Percentiles rank a stretch among this genome's conserved stretches.
These are phyloP conservation scores for Caenorhabditis inopinata DNA, from an alignment of 1,140 invertebrate genomes.

Conservation along the genomic window DNA sequence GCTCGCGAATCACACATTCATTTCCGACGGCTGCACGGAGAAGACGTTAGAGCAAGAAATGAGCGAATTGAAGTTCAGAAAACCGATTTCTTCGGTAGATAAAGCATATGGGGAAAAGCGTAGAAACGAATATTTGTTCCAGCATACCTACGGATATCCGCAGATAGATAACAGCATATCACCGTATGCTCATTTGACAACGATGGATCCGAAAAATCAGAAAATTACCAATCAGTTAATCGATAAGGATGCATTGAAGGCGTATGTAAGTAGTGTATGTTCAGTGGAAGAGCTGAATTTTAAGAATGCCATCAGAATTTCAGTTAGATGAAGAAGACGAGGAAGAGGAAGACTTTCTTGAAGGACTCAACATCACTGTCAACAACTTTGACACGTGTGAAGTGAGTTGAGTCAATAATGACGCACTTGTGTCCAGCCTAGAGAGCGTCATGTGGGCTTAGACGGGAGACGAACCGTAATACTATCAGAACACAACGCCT, in stretches of 20 bases:
- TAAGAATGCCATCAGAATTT: neutral
- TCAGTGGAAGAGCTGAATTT: too few relatives aligned
- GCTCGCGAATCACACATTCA: slow-evolving; percentile 27
- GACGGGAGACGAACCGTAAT: too few relatives aligned
- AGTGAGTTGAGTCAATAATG: neutral
- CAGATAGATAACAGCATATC: slow-evolving; percentile 31
- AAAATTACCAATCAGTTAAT: neutral
- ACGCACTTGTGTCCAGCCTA: too few relatives aligned
- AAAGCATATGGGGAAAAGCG: neutral
- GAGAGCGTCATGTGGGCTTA: too few relatives aligned
- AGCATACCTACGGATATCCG: slow-evolving; percentile 38
- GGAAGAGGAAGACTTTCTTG: slow-evolving; percentile 36
- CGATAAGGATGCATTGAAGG: slow-evolving; percentile 16
- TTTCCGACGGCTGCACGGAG: slow-evolving; percentile 21
- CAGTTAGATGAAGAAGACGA: neutral
- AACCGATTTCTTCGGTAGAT: neutral
- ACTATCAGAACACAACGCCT: too few relatives aligned
- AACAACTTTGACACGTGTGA: slow-evolving; percentile 43
- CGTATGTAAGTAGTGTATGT: neutral
- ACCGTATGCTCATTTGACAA: slow-evolving; percentile 24
- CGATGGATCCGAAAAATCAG: slow-evolving; percentile 5
- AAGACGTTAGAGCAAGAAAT: slow-evolving; percentile 34
- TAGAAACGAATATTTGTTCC: neutral
- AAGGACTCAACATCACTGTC: slow-evolving; percentile 40
- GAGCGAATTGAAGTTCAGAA: slow-evolving; percentile 34